Percentiles rank a stretch among this genome's conserved stretches.
phyloP scores from a whole-genome alignment of 53 echinoderm and acorn worm species.

The Paracentrotus lividus region DNA sequence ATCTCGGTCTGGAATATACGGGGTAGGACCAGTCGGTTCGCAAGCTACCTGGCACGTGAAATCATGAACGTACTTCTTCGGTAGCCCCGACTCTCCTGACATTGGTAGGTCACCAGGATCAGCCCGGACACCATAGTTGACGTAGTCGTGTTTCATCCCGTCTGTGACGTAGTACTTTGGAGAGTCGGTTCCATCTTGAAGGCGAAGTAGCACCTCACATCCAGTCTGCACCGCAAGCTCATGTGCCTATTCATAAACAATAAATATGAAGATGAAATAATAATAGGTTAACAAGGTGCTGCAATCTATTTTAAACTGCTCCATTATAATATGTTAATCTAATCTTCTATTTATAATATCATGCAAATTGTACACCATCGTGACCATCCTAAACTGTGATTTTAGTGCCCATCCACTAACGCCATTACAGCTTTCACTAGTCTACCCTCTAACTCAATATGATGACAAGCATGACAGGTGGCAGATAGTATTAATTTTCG shows the following conservation, averaged over 20 bases:
- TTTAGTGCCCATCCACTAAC: too few relatives aligned
- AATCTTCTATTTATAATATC: too few relatives aligned
- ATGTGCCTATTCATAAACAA: constrained; percentile 53
- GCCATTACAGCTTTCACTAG: too few relatives aligned
- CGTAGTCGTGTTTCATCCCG: constrained; percentile 25
- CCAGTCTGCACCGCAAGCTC: constrained; percentile 71
- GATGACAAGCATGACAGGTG: too few relatives aligned
- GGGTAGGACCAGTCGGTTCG: not conserved
- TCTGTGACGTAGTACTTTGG: constrained; percentile 64
- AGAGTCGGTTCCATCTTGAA: constrained; percentile 36
- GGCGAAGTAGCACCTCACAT: constrained; percentile 66
- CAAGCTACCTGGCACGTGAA: constrained; percentile 52
- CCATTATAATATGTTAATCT: too few relatives aligned
- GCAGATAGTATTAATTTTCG: too few relatives aligned
- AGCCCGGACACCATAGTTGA: constrained; percentile 27
- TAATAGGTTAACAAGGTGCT: too few relatives aligned
- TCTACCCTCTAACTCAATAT: too few relatives aligned
- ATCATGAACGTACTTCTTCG: constrained; percentile 55
- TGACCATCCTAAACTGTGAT: too few relatives aligned
- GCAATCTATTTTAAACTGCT: too few relatives aligned
- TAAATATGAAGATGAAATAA: too few relatives aligned
- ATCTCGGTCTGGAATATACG: not conserved
- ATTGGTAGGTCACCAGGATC: constrained; percentile 57
- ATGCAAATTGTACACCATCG: too few relatives aligned
- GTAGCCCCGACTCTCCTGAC: constrained; percentile 64